Conservation (phyloP, 53 echinoderm and acorn worm genomes). For the Holothuria leucospilota region DNA sequence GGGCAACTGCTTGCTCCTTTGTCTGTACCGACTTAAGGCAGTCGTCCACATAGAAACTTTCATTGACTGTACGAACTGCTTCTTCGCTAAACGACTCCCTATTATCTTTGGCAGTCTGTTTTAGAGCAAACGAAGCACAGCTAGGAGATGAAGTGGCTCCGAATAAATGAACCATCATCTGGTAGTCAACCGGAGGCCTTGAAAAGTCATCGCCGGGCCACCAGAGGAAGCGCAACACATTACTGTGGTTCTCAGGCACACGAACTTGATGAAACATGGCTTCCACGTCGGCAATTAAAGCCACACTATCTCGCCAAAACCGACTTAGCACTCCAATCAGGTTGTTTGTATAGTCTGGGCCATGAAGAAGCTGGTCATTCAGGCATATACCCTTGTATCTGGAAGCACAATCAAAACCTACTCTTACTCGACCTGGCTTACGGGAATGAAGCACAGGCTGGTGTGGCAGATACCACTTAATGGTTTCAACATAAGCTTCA, state of each 20-base stretch:
- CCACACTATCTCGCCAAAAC: slow-evolving; percentile 51
- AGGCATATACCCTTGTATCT: slow-evolving; percentile 49
- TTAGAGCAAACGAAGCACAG: slow-evolving; percentile 40
- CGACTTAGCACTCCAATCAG: slow-evolving; percentile 56
- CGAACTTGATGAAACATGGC: slow-evolving; percentile 57
- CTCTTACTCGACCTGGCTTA: slow-evolving; percentile 55
- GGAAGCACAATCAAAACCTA: slow-evolving; percentile 24
- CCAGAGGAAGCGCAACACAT: slow-evolving; percentile 65
- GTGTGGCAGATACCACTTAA: slow-evolving; percentile 57
- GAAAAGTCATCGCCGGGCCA: slow-evolving; percentile 23
- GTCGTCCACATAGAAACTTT: slow-evolving; percentile 78
- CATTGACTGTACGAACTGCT: neutral
- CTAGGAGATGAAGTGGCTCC: slow-evolving; percentile 36
- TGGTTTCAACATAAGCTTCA: neutral
- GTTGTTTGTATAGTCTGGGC: slow-evolving; percentile 68
- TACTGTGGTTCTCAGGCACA: slow-evolving; percentile 36
- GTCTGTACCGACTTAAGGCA: slow-evolving; percentile 60
- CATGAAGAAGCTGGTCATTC: slow-evolving; percentile 48
- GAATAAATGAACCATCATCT: slow-evolving; percentile 51
- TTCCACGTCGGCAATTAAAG: slow-evolving; percentile 47
- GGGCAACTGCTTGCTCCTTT: slow-evolving; percentile 14
- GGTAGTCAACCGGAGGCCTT: neutral
- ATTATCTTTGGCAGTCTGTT: slow-evolving; percentile 46
- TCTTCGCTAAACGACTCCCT: no score
- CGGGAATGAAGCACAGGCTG: slow-evolving; percentile 50